phyloP scores from a whole-genome alignment of 2,797 vertebrate genomes.

The Capromys pilorides region DNA sequence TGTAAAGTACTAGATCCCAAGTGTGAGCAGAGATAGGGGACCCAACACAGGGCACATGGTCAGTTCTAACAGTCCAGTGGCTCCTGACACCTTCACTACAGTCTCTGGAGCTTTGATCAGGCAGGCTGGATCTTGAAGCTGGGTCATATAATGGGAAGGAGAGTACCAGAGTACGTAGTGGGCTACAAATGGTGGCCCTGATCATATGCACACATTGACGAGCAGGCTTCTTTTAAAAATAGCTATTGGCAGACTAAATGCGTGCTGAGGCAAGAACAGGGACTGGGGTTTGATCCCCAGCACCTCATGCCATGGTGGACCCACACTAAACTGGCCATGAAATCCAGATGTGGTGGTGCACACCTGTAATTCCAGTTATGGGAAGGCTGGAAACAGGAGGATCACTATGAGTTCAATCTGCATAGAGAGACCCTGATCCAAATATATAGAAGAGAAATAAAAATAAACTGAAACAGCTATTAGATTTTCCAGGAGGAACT shows the following conservation, averaged over 20 bases:
- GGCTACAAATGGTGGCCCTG: accelerated
- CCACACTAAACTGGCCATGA: no score
- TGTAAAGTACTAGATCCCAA: neutral
- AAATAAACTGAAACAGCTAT: no score
- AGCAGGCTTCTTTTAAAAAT: neutral
- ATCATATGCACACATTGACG: accelerated
- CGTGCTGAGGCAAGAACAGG: neutral
- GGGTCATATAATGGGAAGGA: accelerated
- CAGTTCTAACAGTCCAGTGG: neutral
- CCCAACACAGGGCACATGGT: neutral
- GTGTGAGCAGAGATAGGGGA: neutral
- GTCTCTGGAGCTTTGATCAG: no score
- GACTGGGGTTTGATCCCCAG: neutral
- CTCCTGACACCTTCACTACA: neutral
- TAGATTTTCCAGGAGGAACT: no score
- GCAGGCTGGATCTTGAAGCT: neutral
- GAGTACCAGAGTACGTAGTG: accelerated
- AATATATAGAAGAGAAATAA: no score
- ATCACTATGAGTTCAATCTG: no score
- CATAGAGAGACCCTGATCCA: no score
- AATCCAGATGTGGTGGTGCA: no score
- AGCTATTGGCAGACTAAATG: neutral
- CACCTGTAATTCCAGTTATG: no score
- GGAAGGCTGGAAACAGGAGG: no score
- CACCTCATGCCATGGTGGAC: no score